Evolutionary conservation across 2,888 invertebrate genomes (phyloP).

Genomic region (Pasiphila rectangulata): DNA sequence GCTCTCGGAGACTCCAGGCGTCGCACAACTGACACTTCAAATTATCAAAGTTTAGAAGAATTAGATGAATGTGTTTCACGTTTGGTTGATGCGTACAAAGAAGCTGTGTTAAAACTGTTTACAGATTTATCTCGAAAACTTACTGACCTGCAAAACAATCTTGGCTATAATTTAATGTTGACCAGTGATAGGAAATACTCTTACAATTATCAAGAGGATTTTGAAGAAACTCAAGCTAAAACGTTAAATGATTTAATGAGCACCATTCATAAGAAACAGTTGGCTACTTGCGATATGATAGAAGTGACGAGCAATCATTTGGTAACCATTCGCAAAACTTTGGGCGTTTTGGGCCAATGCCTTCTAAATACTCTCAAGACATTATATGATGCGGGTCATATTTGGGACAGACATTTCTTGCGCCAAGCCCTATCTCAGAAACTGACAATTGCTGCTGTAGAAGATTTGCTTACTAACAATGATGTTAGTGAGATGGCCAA

Average conservation of each 20-base stretch:
- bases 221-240: constrained; percentile 42
- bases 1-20: constrained; percentile 18
- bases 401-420: constrained; percentile 64
- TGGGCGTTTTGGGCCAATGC: constrained; percentile 50
- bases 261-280: constrained; percentile 26
- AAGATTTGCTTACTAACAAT: constrained; percentile 59
- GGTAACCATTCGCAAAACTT: constrained; percentile 50
- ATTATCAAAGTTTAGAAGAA: constrained; percentile 40
- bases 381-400: constrained; percentile 57
- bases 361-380: constrained; percentile 56
- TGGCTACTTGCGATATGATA: constrained; percentile 25
- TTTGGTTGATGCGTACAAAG: constrained; percentile 53
- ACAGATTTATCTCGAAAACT: constrained; percentile 48
- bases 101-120: constrained; percentile 47
- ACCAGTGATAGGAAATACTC: constrained; percentile 15
- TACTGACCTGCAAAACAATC: constrained; percentile 43
- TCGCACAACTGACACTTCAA: constrained; percentile 20
- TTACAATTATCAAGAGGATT: constrained; percentile 30
- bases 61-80: constrained; percentile 45
- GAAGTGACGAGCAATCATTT: constrained; percentile 41
- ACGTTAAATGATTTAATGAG: constrained; percentile 37
- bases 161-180: constrained; percentile 34
- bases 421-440: constrained; percentile 60
- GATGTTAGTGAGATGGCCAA: constrained; percentile 55
- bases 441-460: constrained; percentile 61